These are phyloP conservation scores for Eufriesea mexicana DNA, from an alignment of 1,140 invertebrate genomes.

Conservation along the genomic window DNA sequence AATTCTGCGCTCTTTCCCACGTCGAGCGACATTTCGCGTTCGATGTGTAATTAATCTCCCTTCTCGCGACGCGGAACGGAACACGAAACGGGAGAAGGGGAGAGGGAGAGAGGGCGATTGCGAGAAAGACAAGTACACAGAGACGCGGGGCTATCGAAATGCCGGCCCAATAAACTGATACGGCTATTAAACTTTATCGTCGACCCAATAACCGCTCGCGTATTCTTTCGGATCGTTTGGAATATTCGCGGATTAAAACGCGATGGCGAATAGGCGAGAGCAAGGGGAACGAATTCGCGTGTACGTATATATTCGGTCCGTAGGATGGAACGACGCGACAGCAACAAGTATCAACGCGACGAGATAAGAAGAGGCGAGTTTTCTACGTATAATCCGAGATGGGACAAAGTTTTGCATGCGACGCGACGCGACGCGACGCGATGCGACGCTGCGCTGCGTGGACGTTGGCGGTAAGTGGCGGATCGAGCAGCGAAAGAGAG, in stretches of 20 bases:
- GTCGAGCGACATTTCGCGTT: slow-evolving; percentile 29
- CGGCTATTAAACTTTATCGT: slow-evolving; percentile 57
- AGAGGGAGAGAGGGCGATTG: background rate
- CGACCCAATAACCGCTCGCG: slow-evolving; percentile 45
- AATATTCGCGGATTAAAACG: slow-evolving; percentile 27
- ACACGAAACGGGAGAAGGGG: too few relatives aligned
- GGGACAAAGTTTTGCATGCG: background rate
- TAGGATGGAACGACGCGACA: slow-evolving; percentile 31
- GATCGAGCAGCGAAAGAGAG: background rate
- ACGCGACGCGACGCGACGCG: background rate
- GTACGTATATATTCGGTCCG: background rate
- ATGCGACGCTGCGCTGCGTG: too few relatives aligned
- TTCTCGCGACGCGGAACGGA: slow-evolving; percentile 1
- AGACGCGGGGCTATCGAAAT: slow-evolving; percentile 51
- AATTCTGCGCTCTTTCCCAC: background rate
- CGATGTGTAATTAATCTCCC: slow-evolving; percentile 58
- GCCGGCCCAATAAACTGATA: slow-evolving; percentile 55
- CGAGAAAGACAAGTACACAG: background rate
- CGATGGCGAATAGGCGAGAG: background rate
- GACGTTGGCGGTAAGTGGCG: background rate
- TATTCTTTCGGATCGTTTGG: slow-evolving; percentile 27
- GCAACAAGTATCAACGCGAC: slow-evolving; percentile 49
- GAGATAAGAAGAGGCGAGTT: background rate
- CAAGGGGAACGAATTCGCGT: background rate
- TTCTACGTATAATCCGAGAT: background rate